These are phyloP conservation scores for Diorhabda carinulata DNA, from an alignment of 1,140 invertebrate species.

Conservation along the genomic window DNA sequence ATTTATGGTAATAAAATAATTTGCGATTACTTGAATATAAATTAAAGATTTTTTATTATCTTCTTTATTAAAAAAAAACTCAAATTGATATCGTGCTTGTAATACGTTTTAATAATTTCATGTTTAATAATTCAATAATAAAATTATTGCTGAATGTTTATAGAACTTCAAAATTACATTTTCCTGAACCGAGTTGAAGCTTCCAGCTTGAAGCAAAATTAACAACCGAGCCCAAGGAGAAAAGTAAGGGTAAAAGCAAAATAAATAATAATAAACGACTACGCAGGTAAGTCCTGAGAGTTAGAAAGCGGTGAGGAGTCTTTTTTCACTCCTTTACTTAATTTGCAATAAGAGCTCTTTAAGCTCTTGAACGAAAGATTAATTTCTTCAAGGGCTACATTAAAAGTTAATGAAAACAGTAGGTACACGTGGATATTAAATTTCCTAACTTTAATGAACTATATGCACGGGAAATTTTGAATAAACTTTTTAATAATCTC, in stretches of 20 bases:
- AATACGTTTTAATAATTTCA: too few species aligned
- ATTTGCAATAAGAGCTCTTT: background rate
- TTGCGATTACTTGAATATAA: too few species aligned
- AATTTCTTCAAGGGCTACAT: background rate
- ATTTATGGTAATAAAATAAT: too few species aligned
- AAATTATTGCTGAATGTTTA: too few species aligned
- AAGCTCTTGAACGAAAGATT: background rate
- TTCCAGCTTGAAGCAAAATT: too few species aligned
- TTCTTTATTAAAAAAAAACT: too few species aligned
- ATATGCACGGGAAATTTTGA: background rate
- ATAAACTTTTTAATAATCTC: too few species aligned
- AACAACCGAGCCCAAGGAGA: background rate
- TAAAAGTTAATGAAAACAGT: background rate
- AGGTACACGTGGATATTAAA: background rate
- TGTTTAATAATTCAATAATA: too few species aligned
- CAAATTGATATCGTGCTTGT: too few species aligned
- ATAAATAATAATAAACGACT: constrained; percentile 3
- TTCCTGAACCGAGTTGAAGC: too few species aligned
- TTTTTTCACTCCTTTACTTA: background rate
- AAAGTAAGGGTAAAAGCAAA: background rate
- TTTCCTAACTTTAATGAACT: background rate
- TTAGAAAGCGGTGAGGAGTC: background rate
- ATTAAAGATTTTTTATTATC: too few species aligned
- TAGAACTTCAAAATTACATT: too few species aligned
- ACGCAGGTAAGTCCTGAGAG: background rate